Conservation (phyloP, 2,113 vertebrate genomes). For the Pantherophis guttatus region DNA sequence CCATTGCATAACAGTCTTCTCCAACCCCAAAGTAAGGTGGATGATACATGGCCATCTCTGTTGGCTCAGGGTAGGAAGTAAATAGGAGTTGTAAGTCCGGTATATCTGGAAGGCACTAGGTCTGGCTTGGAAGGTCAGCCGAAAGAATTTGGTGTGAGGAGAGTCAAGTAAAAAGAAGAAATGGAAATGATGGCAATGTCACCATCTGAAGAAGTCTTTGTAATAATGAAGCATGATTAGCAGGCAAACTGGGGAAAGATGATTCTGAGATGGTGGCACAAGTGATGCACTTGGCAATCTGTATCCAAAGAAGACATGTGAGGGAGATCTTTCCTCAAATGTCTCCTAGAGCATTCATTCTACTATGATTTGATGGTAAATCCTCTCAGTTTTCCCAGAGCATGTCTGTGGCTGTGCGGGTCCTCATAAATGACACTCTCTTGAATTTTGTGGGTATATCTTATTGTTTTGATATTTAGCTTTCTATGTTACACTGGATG, state of each 20-base stretch:
- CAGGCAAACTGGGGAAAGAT: slow-evolving; percentile 2
- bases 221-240: background rate
- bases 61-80: background rate
- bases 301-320: background rate
- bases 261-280: slow-evolving; percentile 14
- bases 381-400: background rate
- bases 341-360: slow-evolving; percentile 17
- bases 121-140: background rate
- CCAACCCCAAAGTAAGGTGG: background rate
- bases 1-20: background rate
- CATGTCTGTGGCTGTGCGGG: background rate
- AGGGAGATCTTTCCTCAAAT: background rate
- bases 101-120: background rate
- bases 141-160: background rate
- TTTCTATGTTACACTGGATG: background rate
- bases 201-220: slow-evolving; percentile 29
- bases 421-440: background rate
- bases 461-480: background rate
- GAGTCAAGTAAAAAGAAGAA: background rate
- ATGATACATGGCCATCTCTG: background rate
- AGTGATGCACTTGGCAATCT: background rate
- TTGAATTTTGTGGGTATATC: background rate
- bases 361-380: slow-evolving; percentile 37
- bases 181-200: slow-evolving; percentile 6
- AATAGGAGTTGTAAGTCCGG: background rate